Base-by-base conservation (phyloP, 2,888 invertebrate species). In the Rhingia rostrata region DNA sequence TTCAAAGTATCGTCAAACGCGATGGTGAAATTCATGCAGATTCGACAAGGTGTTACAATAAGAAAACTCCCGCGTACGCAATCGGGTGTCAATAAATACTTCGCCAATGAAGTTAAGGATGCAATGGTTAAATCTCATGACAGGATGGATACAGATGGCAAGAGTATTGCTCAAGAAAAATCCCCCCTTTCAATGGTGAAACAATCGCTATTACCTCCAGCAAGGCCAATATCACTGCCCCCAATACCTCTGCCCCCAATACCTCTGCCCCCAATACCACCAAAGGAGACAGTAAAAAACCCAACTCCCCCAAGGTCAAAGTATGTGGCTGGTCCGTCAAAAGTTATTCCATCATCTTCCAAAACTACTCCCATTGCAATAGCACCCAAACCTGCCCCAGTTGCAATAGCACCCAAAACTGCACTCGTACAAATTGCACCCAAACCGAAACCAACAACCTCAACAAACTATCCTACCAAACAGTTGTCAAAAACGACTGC, bases 21-120 rank as follows among this genome's bases (percentile, higher is more conserved):
- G 5, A 87, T 90, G 64, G 88, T 89, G 5, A 81, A 88, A 77
- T 87, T 91, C 3, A 87, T 88, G 10, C 87, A 88, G 4, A 88
- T 88, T 10, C 88, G 87, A 12, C 90, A 90, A 61, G 89, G 90
- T 0, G 90, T 90, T 0, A 90, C 90, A 7, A 89, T 91, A 10
- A 91, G 89, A 33, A 91, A 90, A 77, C 86, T 90, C 56, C 70
- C 87, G 3, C 87, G 88, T 39, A 86, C 80, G 10, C 69, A 60
- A 49, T 32, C 66, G 5, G 61, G 41, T 5, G 3, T 58, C 0
- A 14, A n/a, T 10, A 22, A 58, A 30, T 69, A 45, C 9, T 56
- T 75, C 51, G 47, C n/a, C 6, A 7, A 12, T 5, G 72, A 67
- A 0, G 66, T 43, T 7, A 41, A 43, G 4, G 4, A 10, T n/a